A percentile compares a stretch with the other conserved stretches of the same genome.
These are phyloP conservation scores for Atrichornis clamosus DNA, from an alignment of 2,113 vertebrate species.

Conservation along the genomic window DNA sequence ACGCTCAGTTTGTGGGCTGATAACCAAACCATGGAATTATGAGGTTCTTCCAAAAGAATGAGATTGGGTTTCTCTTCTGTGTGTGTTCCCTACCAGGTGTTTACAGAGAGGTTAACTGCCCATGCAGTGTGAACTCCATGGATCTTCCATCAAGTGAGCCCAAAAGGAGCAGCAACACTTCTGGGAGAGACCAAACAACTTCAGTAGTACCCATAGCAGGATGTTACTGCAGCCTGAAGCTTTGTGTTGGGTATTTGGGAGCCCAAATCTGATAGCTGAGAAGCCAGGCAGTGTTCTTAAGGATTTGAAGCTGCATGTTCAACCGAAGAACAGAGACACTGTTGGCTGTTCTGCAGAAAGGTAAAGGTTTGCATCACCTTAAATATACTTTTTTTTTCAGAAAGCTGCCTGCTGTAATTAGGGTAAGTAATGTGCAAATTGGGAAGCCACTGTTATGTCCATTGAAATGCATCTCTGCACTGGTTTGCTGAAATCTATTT, in stretches of 20 bases:
- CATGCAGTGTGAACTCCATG: neutral
- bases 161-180: neutral
- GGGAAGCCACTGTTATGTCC: neutral
- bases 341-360: neutral
- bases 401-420: neutral
- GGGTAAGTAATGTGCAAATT: neutral
- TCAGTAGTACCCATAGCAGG: neutral
- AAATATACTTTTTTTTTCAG: neutral
- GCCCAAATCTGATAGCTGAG: neutral
- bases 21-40: neutral
- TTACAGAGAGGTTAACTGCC: neutral
- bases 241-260: neutral
- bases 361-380: neutral
- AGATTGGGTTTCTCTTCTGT: neutral
- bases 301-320: neutral
- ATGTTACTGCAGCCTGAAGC: neutral
- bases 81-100: neutral
- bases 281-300: neutral
- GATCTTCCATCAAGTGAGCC: neutral
- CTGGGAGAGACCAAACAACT: neutral
- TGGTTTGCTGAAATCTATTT: neutral
- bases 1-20: neutral
- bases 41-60: neutral
- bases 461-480: neutral
- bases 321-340: neutral